phyloP scores from a whole-genome alignment of 2,888 invertebrate species.

The Hyposoter dolosus region DNA sequence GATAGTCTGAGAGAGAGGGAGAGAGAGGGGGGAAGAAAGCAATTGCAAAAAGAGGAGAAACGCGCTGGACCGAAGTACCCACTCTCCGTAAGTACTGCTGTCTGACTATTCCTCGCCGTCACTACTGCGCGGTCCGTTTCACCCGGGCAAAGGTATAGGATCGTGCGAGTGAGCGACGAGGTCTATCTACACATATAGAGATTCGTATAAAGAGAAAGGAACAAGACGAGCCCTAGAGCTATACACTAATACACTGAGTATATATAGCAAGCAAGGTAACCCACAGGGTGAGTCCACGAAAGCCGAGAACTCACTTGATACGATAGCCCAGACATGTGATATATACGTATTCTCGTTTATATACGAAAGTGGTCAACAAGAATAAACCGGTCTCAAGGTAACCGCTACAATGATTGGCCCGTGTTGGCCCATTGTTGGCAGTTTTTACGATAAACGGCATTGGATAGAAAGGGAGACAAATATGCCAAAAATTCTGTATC shows the following conservation, averaged over 20 bases:
- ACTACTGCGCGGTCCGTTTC: slow-evolving; percentile 66
- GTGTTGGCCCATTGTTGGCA: slow-evolving; percentile 7
- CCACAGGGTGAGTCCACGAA: slow-evolving; percentile 62
- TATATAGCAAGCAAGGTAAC: slow-evolving; percentile 26
- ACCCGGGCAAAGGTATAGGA: slow-evolving; percentile 58
- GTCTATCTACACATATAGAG: neutral
- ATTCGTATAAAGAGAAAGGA: slow-evolving; percentile 46
- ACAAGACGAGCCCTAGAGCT: slow-evolving; percentile 44
- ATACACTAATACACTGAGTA: slow-evolving; percentile 48
- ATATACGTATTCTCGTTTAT: slow-evolving; percentile 27
- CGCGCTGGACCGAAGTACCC: slow-evolving; percentile 68
- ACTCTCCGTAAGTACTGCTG: slow-evolving; percentile 68
- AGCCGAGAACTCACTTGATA: slow-evolving; percentile 57
- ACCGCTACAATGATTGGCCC: slow-evolving; percentile 26
- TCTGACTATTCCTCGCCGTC: slow-evolving; percentile 67
- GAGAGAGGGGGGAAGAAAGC: slow-evolving; percentile 8
- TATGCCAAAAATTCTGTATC: slow-evolving; percentile 26
- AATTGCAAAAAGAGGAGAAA: slow-evolving; percentile 48
- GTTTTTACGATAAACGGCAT: neutral
- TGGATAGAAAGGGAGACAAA: neutral
- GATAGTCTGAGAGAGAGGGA: neutral
- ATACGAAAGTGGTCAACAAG: slow-evolving; percentile 42
- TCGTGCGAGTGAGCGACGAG: slow-evolving; percentile 58
- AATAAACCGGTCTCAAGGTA: neutral
- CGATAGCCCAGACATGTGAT: slow-evolving; percentile 45